These are phyloP conservation scores for Enhydra lutris DNA, from an alignment of 2,113 vertebrate species.

Conservation along the genomic window DNA sequence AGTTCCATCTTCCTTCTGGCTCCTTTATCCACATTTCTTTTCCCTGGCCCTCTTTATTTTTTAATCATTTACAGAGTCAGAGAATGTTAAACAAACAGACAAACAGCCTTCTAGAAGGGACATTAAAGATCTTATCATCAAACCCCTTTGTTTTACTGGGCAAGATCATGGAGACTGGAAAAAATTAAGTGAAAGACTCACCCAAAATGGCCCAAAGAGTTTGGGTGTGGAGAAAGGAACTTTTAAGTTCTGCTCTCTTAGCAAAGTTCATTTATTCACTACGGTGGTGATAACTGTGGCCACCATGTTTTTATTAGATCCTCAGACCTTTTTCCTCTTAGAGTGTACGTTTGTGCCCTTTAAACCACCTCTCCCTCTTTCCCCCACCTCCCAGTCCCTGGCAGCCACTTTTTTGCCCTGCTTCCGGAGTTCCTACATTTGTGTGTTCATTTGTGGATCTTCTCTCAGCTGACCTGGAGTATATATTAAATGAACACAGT, in stretches of 20 bases:
- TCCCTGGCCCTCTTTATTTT: background rate
- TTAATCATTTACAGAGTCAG: slow-evolving; percentile 13
- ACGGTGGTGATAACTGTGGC: background rate
- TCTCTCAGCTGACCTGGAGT: background rate
- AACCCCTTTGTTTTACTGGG: background rate
- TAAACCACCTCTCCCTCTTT: background rate
- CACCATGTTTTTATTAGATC: background rate
- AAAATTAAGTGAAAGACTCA: background rate
- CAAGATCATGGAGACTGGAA: background rate
- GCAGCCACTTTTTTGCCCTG: background rate
- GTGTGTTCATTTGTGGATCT: background rate
- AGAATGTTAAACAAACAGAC: background rate
- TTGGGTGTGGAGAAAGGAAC: background rate
- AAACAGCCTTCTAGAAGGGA: background rate
- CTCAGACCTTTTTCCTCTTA: background rate
- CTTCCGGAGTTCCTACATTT: background rate
- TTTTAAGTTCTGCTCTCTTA: background rate
- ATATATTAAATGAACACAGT: background rate
- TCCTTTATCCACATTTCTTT: background rate
- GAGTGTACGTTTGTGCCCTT: background rate
- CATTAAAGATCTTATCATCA: slow-evolving; percentile 7
- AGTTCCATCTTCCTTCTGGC: background rate
- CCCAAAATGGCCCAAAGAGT: background rate
- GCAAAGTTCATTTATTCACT: background rate
- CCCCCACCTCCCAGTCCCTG: background rate